Evolutionary conservation across 2,888 invertebrate genomes (phyloP).

Genomic region (Eugnorisma glareosa): DNA sequence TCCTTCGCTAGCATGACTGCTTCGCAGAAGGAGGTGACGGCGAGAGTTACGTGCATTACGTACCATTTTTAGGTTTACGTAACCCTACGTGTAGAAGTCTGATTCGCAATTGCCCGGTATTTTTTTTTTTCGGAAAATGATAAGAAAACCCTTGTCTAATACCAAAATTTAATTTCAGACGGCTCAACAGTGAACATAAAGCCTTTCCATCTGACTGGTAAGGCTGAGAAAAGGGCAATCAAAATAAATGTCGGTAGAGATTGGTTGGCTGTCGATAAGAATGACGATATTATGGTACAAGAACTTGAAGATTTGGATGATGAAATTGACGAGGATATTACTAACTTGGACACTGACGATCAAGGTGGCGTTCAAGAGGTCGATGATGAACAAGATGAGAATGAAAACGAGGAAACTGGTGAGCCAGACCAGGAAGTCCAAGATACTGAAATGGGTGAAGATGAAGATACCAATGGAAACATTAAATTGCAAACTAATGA

Average conservation of each 20-base stretch:
- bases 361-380: neutral
- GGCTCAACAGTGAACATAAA: conserved; percentile 33
- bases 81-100: neutral
- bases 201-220: conserved; percentile 58
- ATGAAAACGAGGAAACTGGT: neutral
- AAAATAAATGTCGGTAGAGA: neutral
- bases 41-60: no score
- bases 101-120: neutral
- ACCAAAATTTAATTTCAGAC: conserved; percentile 36
- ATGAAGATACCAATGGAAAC: conserved; percentile 35
- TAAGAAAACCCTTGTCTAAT: neutral
- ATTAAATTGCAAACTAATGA: conserved; percentile 19
- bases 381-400: neutral
- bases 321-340: conserved; percentile 17
- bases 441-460: conserved; percentile 3
- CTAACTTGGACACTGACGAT: neutral
- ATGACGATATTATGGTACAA: neutral
- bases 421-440: neutral
- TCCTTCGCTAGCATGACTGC: no score
- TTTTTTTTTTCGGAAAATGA: neutral
- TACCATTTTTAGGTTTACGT: neutral
- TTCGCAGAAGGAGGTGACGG: no score
- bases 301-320: neutral
- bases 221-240: neutral
- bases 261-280: neutral